phyloP scores from a whole-genome alignment of 2,797 vertebrate species.

The Remorina albescens region DNA sequence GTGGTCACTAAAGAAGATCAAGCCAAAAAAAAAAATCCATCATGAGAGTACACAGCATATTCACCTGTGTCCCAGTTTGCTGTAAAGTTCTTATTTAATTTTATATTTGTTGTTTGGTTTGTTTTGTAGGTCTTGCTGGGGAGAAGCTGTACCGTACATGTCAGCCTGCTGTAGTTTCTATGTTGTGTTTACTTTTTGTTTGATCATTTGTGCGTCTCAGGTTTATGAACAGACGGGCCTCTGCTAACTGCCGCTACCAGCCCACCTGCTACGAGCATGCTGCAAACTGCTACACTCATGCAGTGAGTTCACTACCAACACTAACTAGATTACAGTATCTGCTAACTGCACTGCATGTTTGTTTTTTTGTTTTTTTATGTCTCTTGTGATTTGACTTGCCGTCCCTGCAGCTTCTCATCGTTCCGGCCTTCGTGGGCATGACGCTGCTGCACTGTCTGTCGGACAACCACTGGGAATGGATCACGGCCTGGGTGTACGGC shows the following conservation, averaged over 20 bases:
- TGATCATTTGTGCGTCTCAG: conserved; percentile 76
- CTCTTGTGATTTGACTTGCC: too few relatives aligned
- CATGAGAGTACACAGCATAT: not conserved
- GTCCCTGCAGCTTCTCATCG: conserved; percentile 88
- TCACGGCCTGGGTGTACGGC: conserved; percentile 97
- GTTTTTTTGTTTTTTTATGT: too few relatives aligned
- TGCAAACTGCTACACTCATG: conserved; percentile 99
- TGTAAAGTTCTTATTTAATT: not conserved
- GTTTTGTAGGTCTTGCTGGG: not conserved
- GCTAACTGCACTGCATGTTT: not conserved
- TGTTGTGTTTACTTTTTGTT: not conserved
- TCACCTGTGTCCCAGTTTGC: not conserved
- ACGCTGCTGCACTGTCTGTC: conserved; percentile 92
- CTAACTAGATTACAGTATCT: not conserved
- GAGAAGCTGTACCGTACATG: rapidly evolving
- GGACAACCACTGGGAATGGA: conserved; percentile 91
- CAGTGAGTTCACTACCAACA: conserved; percentile 84
- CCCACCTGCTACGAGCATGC: conserved; percentile 98
- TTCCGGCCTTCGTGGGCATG: conserved; percentile 94
- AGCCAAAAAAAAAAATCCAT: too few relatives aligned
- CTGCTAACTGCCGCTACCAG: conserved; percentile 96
- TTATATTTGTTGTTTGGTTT: not conserved
- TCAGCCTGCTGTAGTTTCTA: too few relatives aligned
- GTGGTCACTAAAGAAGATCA: too few relatives aligned
- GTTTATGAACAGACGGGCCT: conserved; percentile 97